These are phyloP conservation scores for Coecobrya sp. DNA, from an alignment of 2,888 invertebrate species.

Conservation along the genomic window DNA sequence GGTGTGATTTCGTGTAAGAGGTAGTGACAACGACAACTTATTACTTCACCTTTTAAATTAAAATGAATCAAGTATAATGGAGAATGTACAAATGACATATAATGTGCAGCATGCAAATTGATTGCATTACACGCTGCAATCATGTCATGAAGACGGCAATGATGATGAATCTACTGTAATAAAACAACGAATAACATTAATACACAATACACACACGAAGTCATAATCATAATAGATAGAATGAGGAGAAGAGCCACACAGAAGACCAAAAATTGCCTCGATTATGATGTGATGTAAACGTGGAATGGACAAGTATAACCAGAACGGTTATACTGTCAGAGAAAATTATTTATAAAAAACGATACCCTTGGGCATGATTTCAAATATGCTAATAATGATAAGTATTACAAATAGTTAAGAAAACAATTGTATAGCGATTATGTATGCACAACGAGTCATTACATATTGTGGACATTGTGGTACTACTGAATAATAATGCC, in stretches of 20 bases:
- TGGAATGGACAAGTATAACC: not conserved
- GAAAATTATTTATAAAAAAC: constrained; percentile 20
- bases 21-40: not conserved
- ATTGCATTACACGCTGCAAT: constrained; percentile 20
- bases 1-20: constrained; percentile 19
- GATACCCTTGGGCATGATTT: constrained; percentile 68
- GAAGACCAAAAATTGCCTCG: not conserved
- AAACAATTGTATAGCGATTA: constrained; percentile 50
- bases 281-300: not conserved
- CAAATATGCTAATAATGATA: constrained; percentile 56
- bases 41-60: constrained; percentile 31
- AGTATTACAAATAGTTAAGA: constrained; percentile 56
- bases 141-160: too few relatives aligned
- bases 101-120: constrained; percentile 32
- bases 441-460: constrained; percentile 56
- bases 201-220: not conserved
- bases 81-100: constrained; percentile 42
- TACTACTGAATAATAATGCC: constrained; percentile 37
- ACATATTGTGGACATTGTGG: not conserved
- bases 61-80: constrained; percentile 17
- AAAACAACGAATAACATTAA: not conserved
- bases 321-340: constrained; percentile 9
- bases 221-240: too few relatives aligned
- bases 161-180: not conserved
- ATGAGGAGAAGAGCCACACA: constrained; percentile 41